Evolutionary conservation across 1,140 invertebrate species (phyloP), one percentile per base, ranked within the genome.

Genomic region (Halyomorpha halys): DNA sequence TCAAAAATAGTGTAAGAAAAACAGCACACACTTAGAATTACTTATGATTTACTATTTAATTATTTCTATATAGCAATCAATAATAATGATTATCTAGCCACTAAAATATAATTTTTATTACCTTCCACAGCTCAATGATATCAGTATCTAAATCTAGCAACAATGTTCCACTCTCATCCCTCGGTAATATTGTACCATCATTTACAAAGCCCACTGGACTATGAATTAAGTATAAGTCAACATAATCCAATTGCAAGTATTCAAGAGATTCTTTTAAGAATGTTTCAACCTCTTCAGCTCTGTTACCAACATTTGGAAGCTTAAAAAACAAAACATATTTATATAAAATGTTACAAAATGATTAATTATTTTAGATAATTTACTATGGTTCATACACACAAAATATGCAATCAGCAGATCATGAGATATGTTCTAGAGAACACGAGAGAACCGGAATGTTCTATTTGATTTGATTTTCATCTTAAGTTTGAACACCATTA

Each of bases 41-140:
- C n/a, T n/a, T n/a, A n/a, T n/a, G n/a, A n/a, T n/a, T n/a, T n/a
- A n/a, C n/a, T n/a, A n/a, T n/a, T n/a, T n/a, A n/a, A n/a, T n/a
- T n/a, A n/a, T n/a, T n/a, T n/a, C n/a, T n/a, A n/a, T n/a, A n/a
- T n/a, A n/a, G n/a, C n/a, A n/a, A n/a, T n/a, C n/a, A n/a, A n/a
- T n/a, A n/a, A n/a, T n/a, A n/a, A n/a, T n/a, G n/a, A n/a, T n/a
- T n/a, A n/a, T n/a, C n/a, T n/a, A n/a, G n/a, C n/a, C n/a, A n/a
- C n/a, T n/a, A n/a, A n/a, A n/a, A n/a, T n/a, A n/a, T n/a, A n/a
- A n/a, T n/a, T n/a, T n/a, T 25, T 53, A 64, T 30, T 65, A 86
- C 87, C 79, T 84, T 86, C 88, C 88, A 91, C 59, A 83, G 80
- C 30, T 76, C 79, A 49, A 84, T 74, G 73, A 86, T 85, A 75